Evolutionary conservation across 1,140 invertebrate species (phyloP), one percentile per base, ranked within the genome.

Genomic region (Drosophila teissieri): DNA sequence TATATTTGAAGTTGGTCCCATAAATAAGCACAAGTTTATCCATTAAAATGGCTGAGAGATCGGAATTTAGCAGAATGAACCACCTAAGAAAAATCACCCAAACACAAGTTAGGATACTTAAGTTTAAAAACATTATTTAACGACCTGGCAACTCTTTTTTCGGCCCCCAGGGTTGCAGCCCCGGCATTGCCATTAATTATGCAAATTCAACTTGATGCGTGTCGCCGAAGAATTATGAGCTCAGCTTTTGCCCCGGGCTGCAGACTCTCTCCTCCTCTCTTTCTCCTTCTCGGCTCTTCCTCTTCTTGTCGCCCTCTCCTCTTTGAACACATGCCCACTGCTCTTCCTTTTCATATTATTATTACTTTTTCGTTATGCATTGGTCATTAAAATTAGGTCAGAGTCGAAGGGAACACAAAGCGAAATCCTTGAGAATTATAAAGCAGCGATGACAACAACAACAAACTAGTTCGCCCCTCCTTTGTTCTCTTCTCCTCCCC

Each of bases 381-480:
- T 84, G 82, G 73, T 88, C 82, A 85, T 85, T 85, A 82, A 86
- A 86, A 86, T 86, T 86, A 88, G 82, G 82, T 86, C 82, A 86
- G 78, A 63, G 57, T 57, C 63, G 60, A 70, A 52, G 57, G 61
- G 68, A 65, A 63, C 36, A 57, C 63, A 70, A 69, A 39, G 36
- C 63, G 36, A 76, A 76, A 77, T 77, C 73, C 73, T 77, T 76
- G 54, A 60, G 42, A 75, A 51, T 34, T 69, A 48, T 55, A 61
- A 63, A 27, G 56, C 44, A 15, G 10, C 55, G 40, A 58, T 37
- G 53, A 62, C 42, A 69, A 58, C 54, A 61, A 52, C 19, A 69
- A 54, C 49, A 75, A 86, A 86, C 83, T 89, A 86, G 83, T 89
- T 70, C 65, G 73, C 55, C 19, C 69, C 55, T 56, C 51, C 63